Percentiles rank a stretch among this genome's conserved stretches.
phyloP scores from a whole-genome alignment of 2,113 vertebrate species.

The Pelmatolapia mariae region DNA sequence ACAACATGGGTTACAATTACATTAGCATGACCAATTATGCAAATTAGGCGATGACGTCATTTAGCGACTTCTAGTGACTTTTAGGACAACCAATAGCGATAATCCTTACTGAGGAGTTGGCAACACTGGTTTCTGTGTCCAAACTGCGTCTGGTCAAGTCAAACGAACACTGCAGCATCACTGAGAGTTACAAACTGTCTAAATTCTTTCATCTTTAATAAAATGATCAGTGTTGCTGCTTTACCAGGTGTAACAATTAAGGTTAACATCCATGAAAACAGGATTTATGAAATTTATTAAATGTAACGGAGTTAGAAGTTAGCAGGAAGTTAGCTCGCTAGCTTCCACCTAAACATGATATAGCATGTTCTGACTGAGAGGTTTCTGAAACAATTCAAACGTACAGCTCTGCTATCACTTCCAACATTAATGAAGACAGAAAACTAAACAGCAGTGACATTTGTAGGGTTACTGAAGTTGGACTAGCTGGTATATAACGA shows the following conservation, averaged over 20 bases:
- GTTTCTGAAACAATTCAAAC: fast-evolving
- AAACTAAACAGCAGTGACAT: neutral
- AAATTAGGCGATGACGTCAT: neutral
- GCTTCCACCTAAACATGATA: fast-evolving
- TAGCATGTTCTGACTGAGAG: neutral
- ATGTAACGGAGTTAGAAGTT: fast-evolving
- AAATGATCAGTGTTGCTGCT: fast-evolving
- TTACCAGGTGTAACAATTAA: neutral
- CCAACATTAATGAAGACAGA: neutral
- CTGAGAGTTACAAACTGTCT: neutral
- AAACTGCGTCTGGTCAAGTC: neutral
- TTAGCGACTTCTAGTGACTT: too few relatives aligned
- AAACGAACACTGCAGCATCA: neutral
- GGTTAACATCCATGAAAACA: neutral
- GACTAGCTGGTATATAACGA: too few relatives aligned
- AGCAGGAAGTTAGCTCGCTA: neutral
- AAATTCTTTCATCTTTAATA: neutral
- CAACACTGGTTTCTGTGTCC: neutral
- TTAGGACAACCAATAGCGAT: too few relatives aligned
- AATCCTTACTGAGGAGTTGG: too few relatives aligned
- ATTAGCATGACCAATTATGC: too few relatives aligned
- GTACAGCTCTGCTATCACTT: fast-evolving
- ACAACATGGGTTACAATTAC: too few relatives aligned
- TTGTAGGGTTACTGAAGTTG: too few relatives aligned
- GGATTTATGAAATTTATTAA: fast-evolving